Evolutionary conservation across 2,797 vertebrate genomes (phyloP).

Genomic region (Echeneis naucrates): DNA sequence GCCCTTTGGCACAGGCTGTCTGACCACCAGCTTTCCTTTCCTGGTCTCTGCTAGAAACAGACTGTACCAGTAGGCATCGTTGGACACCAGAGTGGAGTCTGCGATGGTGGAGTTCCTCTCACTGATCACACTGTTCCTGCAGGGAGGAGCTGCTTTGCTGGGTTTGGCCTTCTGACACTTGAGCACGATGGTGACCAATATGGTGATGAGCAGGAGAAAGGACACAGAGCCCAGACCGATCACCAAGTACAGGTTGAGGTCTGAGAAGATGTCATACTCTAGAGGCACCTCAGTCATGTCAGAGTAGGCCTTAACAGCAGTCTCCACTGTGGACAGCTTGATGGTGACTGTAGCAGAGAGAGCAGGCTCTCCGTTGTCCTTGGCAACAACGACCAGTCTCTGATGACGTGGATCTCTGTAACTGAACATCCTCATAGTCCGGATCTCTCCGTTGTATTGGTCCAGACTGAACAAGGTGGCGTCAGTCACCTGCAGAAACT

Average conservation of each 20-base stretch:
- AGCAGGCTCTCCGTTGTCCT: conserved; percentile 77
- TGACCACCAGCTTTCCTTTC: conserved; percentile 71
- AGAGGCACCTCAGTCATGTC: conserved; percentile 75
- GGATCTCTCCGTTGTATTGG: conserved; percentile 81
- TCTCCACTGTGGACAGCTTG: conserved; percentile 76
- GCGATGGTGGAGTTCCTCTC: conserved; percentile 73
- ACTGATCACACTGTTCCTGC: conserved; percentile 74
- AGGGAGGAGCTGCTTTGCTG: conserved; percentile 65
- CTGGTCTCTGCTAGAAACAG: conserved; percentile 69
- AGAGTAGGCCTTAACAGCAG: conserved; percentile 72
- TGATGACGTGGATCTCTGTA: conserved; percentile 78
- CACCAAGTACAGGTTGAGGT: conserved; percentile 76
- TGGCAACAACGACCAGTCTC: conserved; percentile 72
- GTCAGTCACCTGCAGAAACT: conserved; percentile 78
- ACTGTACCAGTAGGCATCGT: conserved; percentile 76
- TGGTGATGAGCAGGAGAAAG: conserved; percentile 79
- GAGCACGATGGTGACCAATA: conserved; percentile 65
- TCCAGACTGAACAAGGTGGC: conserved; percentile 80
- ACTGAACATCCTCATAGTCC: conserved; percentile 81
- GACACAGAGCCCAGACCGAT: conserved; percentile 78
- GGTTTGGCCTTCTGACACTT: conserved; percentile 74
- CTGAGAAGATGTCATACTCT: conserved; percentile 75
- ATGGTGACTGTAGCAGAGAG: conserved; percentile 81
- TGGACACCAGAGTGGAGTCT: conserved; percentile 73
- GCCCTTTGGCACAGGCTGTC: conserved; percentile 74